Percentiles rank a stretch among this genome's conserved stretches.
These are phyloP conservation scores for Labeo catla DNA, from an alignment of 2,113 vertebrate genomes.

Conservation along the genomic window DNA sequence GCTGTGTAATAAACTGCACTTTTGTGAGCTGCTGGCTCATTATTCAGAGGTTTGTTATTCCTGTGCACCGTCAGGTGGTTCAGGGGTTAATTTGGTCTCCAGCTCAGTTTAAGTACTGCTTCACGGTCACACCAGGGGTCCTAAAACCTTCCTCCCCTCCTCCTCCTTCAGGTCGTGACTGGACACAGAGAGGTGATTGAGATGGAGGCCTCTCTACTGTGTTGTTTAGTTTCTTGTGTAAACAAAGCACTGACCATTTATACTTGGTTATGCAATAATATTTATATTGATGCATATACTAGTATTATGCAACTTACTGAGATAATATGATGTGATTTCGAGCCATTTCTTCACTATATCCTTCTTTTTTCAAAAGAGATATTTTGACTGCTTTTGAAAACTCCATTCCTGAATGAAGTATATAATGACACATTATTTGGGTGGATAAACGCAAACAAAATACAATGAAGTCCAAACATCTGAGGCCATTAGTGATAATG, in stretches of 20 bases:
- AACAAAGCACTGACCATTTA: neutral
- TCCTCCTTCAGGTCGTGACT: neutral
- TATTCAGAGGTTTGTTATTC: neutral
- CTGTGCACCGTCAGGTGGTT: neutral
- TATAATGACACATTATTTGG: neutral
- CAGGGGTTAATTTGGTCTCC: constrained; percentile 25
- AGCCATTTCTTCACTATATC: neutral
- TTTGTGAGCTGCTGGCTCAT: neutral
- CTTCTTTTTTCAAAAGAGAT: neutral
- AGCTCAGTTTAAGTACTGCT: constrained; percentile 11
- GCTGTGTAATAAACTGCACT: neutral
- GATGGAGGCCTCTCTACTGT: neutral
- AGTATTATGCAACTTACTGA: neutral
- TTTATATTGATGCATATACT: neutral
- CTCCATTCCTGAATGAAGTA: neutral
- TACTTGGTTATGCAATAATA: neutral
- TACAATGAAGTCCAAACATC: neutral
- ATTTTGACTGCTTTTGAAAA: neutral
- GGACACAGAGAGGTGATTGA: neutral
- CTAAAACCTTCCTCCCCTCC: neutral
- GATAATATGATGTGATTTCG: neutral
- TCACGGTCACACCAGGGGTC: neutral
- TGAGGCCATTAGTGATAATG: neutral
- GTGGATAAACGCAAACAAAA: neutral
- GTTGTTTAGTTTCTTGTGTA: neutral